These are phyloP conservation scores for Suncus etruscus DNA, from an alignment of 2,113 vertebrate species.

Conservation along the genomic window DNA sequence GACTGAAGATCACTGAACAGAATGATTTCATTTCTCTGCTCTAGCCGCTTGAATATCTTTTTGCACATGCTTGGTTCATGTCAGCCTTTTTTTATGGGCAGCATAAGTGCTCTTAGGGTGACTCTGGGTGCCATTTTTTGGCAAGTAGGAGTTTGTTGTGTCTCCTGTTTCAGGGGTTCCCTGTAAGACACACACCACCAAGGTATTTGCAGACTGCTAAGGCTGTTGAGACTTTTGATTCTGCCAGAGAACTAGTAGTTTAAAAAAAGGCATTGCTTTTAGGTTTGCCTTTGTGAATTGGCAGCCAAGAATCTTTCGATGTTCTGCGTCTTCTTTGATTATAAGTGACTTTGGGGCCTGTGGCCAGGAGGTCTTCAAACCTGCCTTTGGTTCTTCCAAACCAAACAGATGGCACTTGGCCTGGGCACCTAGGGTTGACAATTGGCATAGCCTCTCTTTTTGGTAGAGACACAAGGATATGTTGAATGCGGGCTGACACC, in stretches of 20 bases:
- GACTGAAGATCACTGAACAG: not conserved
- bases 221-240: slow-evolving; percentile 30
- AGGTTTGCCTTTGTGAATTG: not conserved
- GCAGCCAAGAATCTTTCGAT: not conserved
- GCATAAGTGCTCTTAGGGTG: slow-evolving; percentile 40
- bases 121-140: slow-evolving; percentile 66
- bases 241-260: slow-evolving; percentile 37
- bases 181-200: too few species aligned
- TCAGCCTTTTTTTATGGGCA: slow-evolving; percentile 54
- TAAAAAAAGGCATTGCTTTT: not conserved
- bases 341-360: not conserved
- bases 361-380: not conserved
- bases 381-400: too few species aligned
- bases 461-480: too few species aligned
- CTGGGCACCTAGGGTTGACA: too few species aligned
- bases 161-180: slow-evolving; percentile 43
- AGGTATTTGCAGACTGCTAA: not conserved
- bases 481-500: too few species aligned
- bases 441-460: too few species aligned
- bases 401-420: too few species aligned
- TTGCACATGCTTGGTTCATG: slow-evolving; percentile 48
- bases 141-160: slow-evolving; percentile 56
- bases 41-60: slow-evolving; percentile 47
- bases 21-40: slow-evolving; percentile 7
- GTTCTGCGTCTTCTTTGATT: not conserved